Evolutionary conservation across 2,113 vertebrate genomes (phyloP), one percentile per base, ranked within the genome.

Genomic region (Erythrocercus mccallii): DNA sequence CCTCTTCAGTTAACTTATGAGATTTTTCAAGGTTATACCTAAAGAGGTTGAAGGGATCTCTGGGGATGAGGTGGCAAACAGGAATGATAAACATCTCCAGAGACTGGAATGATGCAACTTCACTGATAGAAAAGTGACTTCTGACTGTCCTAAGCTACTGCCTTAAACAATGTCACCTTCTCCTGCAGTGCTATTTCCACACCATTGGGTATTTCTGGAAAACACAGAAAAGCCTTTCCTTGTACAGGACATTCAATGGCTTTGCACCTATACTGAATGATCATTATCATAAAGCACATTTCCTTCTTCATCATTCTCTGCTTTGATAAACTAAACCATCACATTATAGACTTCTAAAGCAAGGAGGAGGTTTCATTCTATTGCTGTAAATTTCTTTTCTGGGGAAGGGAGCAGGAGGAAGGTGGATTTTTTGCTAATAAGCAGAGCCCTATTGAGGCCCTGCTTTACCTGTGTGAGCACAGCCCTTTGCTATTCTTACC

Each of bases 241-340:
- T 51, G 27, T 24, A 54, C 22, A 73, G 31, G 21, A 27, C 0
- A 0, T 25, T 57, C 31, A 86, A 3, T 27, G 25, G 23, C 30
- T 66, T 62, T 77, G 20, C 18, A 62, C 33, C 50, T 50, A 16
- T 3, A 12, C 11, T 9, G 66, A 74, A 33, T 15, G 12, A 71
- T 58, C 31, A 40, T 51, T 64, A 71, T 15, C 31, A 73, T 54
- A 84, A 61, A 90, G 30, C 17, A 45, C 8, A 77, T 62, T 50
- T 83, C 16, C 35, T 78, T 50, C 45, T 37, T 50, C 56, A 65
- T 54, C 4, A 35, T 37, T 77, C 27, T 70, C 58, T 54, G 37
- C 64, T 92, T 78, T 50, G 56, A 66, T 42, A 62, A 83, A 73
- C 15, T 6, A 62, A 83, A 86, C 16, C 25, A 72, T 38, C n/a